A percentile compares a stretch with the other conserved stretches of the same genome.
Conservation (phyloP, 2,113 vertebrate species). For the Pseudopodoces humilis region DNA sequence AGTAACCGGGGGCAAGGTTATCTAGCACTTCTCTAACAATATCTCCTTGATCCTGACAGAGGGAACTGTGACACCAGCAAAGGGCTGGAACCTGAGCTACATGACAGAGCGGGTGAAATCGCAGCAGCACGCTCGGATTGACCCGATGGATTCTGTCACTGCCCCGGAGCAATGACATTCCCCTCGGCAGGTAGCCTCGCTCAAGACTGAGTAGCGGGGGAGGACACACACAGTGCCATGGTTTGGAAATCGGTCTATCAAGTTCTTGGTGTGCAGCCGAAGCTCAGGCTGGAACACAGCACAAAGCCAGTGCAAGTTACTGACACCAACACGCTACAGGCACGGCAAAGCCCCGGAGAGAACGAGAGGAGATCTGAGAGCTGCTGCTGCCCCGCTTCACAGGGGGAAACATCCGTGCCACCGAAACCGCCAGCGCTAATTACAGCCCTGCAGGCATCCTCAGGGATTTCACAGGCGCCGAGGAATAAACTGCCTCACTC, state of each 20-base stretch:
- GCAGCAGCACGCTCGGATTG: neutral
- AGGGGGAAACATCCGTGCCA: neutral
- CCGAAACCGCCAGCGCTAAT: neutral
- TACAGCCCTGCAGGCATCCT: neutral
- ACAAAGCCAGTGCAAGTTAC: neutral
- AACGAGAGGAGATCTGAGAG: neutral
- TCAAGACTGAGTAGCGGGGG: neutral
- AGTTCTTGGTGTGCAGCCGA: neutral
- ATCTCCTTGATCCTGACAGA: neutral
- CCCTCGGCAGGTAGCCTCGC: neutral
- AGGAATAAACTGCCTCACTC: neutral
- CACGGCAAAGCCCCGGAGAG: neutral
- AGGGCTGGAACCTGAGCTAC: neutral
- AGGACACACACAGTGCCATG: neutral
- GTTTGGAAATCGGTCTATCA: neutral
- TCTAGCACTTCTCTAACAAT: neutral
- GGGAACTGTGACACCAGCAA: neutral
- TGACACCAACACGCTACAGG: neutral
- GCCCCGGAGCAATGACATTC: neutral
- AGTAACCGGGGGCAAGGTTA: neutral
- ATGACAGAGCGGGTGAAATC: neutral
- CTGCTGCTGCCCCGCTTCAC: neutral
- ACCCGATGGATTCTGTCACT: neutral
- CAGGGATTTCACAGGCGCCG: neutral
- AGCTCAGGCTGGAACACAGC: neutral